Evolutionary conservation across 2,797 vertebrate genomes (phyloP).

Genomic region (Eurystomus glaucurus): DNA sequence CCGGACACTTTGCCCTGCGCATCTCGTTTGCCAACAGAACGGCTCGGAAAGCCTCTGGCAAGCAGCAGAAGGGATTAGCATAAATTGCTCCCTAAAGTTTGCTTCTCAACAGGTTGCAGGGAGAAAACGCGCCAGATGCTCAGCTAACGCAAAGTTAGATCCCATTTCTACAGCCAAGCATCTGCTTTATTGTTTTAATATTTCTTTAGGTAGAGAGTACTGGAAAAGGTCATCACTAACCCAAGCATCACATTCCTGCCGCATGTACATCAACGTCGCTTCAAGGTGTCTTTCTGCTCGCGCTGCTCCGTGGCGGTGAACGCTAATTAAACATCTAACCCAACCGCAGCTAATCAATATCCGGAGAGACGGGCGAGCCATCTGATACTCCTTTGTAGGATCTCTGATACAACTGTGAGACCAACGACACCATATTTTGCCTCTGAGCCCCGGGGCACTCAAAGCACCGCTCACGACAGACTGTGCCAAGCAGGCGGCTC

Average conservation of each 20-base stretch:
- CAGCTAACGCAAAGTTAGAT: not conserved
- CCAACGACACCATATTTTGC: not conserved
- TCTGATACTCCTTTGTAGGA: rapidly evolving
- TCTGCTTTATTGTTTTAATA: not conserved
- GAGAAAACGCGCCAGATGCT: not conserved
- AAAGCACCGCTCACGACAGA: not conserved
- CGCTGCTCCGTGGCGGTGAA: not conserved
- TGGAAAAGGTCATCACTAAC: not conserved
- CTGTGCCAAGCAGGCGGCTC: not conserved
- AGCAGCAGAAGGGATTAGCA: not conserved
- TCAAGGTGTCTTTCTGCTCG: not conserved
- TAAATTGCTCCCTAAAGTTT: not conserved
- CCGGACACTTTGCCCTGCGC: rapidly evolving
- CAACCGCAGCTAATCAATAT: not conserved
- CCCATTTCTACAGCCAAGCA: not conserved
- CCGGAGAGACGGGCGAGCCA: rapidly evolving
- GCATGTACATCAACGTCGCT: not conserved
- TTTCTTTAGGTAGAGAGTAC: not conserved
- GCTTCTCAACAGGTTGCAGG: not conserved
- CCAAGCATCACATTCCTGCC: not conserved
- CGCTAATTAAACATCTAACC: not conserved
- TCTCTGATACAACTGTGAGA: not conserved
- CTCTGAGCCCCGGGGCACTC: not conserved
- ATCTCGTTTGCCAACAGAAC: not conserved
- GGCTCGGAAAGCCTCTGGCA: not conserved